Base-by-base conservation (phyloP, 92 coral and sea anemone genomes). In the Metridium senile region DNA sequence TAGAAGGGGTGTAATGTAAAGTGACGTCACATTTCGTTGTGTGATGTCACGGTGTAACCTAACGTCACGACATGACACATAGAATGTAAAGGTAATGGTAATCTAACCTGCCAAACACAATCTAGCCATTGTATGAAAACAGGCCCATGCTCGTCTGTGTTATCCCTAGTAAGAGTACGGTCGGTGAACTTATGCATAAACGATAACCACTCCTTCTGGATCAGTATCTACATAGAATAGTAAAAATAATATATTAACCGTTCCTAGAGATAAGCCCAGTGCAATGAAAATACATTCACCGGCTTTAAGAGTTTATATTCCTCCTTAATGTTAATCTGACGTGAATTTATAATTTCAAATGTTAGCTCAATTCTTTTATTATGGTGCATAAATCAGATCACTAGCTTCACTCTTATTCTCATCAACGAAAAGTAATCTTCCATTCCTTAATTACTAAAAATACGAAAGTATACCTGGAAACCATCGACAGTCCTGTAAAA, bases 201-300 rank as follows among this genome's bases (percentile, higher is more conserved):
- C 20, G 99, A 88, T 57, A 96, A 66, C 99, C 99, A 96, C 71
- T 96, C 99, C 74, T 92, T 96, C 71, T 96, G 99, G 66, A 96
- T 88, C 70, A 96, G 73, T 13, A 92, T 84, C 99, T 96, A 63
- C 28, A 6, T 28, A 56, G 17, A 76, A 8, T 11, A 74, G 27
- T 4, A 33, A 17, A 71, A 51, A 71, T 23, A 26, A 11, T 23
- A 10, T 65, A 39, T 70, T 34, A 70, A 33, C 2, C 25, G 19
- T 33, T 28, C n/a, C n/a, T 19, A n/a, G 6, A 66, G 2, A 28
- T 29, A 16, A 20, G 17, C 26, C 22, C 63, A 62, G 1, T 21
- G 9, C 51, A 7, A 7, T 45, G 51, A 7, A 7, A 7, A 16
- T 7, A 45, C 7, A 45, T 45, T 45, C 9, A 45, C 51, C 16